Percentiles rank a stretch among this genome's conserved stretches.
Evolutionary conservation across 2,113 vertebrate species (phyloP).

Genomic region (Erythrocercus mccallii): DNA sequence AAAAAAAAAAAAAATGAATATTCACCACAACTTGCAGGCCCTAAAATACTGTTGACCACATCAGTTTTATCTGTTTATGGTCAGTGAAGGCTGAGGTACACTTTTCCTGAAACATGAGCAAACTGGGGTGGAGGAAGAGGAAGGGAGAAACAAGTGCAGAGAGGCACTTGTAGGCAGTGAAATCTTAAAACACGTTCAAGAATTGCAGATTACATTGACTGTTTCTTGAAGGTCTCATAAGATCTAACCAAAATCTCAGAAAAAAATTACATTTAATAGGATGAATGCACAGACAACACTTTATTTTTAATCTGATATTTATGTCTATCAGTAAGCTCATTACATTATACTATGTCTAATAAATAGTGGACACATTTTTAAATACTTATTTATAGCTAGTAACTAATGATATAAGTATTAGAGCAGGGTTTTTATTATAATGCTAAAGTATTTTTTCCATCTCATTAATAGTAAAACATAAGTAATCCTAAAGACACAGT

Average conservation of each 20-base stretch:
- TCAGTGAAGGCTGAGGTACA: background rate
- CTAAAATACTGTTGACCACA: background rate
- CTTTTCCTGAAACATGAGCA: background rate
- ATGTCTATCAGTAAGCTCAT: background rate
- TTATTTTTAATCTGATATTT: background rate
- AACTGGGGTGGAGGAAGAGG: background rate
- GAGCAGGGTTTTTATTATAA: background rate
- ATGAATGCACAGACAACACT: background rate
- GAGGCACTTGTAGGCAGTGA: background rate
- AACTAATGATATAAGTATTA: background rate
- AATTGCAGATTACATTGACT: background rate
- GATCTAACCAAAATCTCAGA: background rate
- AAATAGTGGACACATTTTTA: background rate
- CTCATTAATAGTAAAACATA: background rate
- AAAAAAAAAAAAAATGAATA: background rate
- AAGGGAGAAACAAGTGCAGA: rapidly evolving
- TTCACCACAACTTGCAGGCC: background rate
- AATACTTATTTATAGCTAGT: background rate
- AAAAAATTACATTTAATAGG: background rate
- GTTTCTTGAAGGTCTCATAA: background rate
- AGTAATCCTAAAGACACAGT: background rate
- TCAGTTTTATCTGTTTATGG: background rate
- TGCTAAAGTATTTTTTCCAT: background rate
- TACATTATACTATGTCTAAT: background rate
- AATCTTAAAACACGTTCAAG: background rate